Conservation (phyloP, 2,113 vertebrate genomes). For the Pterocles gutturalis region DNA sequence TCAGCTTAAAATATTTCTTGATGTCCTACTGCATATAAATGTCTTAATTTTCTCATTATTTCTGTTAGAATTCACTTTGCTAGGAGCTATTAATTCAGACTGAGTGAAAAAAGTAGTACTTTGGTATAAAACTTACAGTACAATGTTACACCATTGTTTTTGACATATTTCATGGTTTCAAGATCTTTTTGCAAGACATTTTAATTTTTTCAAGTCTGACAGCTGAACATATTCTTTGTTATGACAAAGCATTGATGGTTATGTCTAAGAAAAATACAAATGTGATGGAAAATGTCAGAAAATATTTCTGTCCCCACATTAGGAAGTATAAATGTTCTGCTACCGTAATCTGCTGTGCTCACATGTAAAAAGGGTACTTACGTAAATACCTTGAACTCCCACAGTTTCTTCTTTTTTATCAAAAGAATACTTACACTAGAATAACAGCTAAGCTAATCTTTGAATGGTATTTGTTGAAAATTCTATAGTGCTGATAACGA, state of each 20-base stretch:
- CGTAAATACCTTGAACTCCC: not conserved
- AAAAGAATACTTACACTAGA: not conserved
- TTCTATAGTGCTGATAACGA: not conserved
- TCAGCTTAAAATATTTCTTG: not conserved
- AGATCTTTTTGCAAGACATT: not conserved
- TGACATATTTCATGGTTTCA: not conserved
- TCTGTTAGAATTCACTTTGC: not conserved
- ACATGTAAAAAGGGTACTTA: not conserved
- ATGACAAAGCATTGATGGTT: not conserved
- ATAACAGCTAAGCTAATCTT: not conserved
- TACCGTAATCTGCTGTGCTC: not conserved
- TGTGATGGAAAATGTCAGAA: not conserved
- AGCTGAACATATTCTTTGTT: not conserved
- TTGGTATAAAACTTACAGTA: not conserved
- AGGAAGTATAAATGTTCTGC: not conserved
- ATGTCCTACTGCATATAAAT: not conserved
- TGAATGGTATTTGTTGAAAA: not conserved
- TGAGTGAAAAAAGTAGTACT: not conserved
- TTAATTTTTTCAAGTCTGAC: not conserved
- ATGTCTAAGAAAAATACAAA: not conserved
- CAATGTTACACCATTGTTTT: not conserved
- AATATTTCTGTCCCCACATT: accelerated
- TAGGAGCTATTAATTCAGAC: not conserved
- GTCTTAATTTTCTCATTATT: not conserved
- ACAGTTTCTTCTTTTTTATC: not conserved